Evolutionary conservation across 2,113 vertebrate species (phyloP).

Genomic region (Damaliscus lunatus): DNA sequence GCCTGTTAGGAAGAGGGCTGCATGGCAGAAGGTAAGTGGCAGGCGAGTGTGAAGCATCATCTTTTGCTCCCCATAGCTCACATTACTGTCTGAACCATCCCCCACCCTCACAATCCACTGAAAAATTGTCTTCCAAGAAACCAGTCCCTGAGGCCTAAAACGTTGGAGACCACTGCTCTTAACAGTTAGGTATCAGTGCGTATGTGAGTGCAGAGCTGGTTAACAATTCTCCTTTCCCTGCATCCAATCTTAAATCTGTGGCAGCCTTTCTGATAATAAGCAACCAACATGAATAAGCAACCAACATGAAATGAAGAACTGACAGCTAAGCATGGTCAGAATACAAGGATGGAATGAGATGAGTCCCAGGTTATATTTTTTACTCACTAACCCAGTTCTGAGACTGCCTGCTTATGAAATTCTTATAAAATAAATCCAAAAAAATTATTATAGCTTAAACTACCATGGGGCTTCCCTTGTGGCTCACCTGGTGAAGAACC

Average conservation of each 20-base stretch:
- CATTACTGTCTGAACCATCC: background rate
- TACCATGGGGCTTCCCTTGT: background rate
- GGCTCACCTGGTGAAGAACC: background rate
- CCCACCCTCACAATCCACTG: background rate
- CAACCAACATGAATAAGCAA: background rate
- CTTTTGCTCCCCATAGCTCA: background rate
- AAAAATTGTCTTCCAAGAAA: background rate
- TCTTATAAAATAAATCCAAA: background rate
- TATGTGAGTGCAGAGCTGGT: background rate
- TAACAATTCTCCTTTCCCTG: background rate
- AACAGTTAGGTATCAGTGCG: accelerated
- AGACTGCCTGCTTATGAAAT: background rate
- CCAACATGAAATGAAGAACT: background rate
- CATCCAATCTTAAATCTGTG: background rate
- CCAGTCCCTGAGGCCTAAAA: background rate
- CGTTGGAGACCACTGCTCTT: background rate
- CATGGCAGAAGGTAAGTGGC: background rate
- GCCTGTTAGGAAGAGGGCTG: background rate
- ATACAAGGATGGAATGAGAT: background rate
- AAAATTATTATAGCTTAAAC: background rate
- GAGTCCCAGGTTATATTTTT: background rate
- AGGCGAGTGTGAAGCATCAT: background rate
- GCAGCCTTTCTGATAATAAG: background rate
- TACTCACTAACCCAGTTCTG: background rate
- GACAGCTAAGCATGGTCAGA: background rate